Evolutionary conservation across 92 coral and sea anemone genomes (phyloP), one percentile per base, ranked within the genome.

Genomic region (Ricordea florida): DNA sequence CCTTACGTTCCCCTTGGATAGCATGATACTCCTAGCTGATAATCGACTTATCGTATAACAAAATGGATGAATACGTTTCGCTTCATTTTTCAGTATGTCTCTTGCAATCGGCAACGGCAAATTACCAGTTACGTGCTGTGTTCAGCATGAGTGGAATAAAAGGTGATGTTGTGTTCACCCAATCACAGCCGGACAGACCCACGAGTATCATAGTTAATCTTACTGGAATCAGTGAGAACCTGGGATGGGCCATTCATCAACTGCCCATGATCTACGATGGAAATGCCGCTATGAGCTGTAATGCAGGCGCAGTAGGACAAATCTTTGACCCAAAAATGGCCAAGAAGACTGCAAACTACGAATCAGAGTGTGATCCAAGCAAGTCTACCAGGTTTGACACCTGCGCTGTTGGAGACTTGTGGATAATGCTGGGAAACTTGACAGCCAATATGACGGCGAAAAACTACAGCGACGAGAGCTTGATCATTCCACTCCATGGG

Each of bases 211-310:
- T 37, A 20, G 76, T 89, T 13, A 31, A 85, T 74, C 83, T 94
- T 7, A 68, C 70, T 35, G 98, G 98, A 20, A 25, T 92, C 42
- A 55, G 70, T 48, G 87, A 87, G 43, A 75, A 76, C 9, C 79
- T 92, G n/a, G 10, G 59, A 6, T 87, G 97, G 92, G 43, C 33
- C n/a, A 73, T 94, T 33, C 96, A 83, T 35, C 62, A 60, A 15
- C 74, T 88, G 11, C 98, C 98, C 3, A 83, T 94, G 79, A 79
- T 92, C 25, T 94, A 94, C 82, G 40, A 85, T 29, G 98, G 98
- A 13, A 87, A 87, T 46, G 87, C 89, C 26, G 71, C 51, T 17
- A 51, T 69, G 34, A 91, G 89, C 55, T 94, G 98, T 64, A 66
- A 62, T 35, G 59, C 49, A 43, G n/a, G 14, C 42, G 85, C 82